These are phyloP conservation scores for Antheraea assamensis DNA, from an alignment of 2,888 invertebrate genomes.

Conservation along the genomic window DNA sequence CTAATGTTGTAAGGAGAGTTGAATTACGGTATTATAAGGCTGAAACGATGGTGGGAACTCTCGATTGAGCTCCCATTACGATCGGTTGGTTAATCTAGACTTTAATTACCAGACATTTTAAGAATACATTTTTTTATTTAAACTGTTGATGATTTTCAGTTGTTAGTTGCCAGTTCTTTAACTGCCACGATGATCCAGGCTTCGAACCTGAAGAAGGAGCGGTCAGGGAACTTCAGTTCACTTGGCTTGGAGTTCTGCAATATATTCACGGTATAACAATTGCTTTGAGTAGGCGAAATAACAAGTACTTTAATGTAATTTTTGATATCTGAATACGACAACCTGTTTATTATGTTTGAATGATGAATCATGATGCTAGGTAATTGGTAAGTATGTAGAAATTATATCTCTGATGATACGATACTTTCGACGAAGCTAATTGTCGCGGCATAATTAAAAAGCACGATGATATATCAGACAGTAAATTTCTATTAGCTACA, in stretches of 20 bases:
- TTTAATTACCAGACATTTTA: too few species aligned
- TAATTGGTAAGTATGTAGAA: too few species aligned
- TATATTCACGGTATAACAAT: conserved; percentile 62
- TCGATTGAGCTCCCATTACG: neutral
- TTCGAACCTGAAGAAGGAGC: conserved; percentile 58
- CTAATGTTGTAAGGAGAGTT: too few species aligned
- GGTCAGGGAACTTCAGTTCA: conserved; percentile 56
- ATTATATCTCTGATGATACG: too few species aligned
- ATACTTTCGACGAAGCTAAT: neutral
- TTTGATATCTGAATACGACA: too few species aligned
- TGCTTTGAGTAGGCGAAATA: too few species aligned
- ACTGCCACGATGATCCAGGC: conserved; percentile 65
- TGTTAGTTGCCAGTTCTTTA: conserved; percentile 51
- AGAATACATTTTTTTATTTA: neutral
- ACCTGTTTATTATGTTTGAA: too few species aligned
- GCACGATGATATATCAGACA: neutral
- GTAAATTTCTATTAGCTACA: neutral
- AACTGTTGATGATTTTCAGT: neutral
- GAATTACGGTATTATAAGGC: neutral
- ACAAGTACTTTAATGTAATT: too few species aligned
- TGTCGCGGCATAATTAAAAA: neutral
- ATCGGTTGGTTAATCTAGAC: neutral
- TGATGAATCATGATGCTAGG: too few species aligned
- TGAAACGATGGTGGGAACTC: neutral
- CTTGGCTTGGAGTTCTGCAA: conserved; percentile 68